These are phyloP conservation scores for Saccostrea echinata DNA, from an alignment of 1,140 invertebrate species.

Conservation along the genomic window DNA sequence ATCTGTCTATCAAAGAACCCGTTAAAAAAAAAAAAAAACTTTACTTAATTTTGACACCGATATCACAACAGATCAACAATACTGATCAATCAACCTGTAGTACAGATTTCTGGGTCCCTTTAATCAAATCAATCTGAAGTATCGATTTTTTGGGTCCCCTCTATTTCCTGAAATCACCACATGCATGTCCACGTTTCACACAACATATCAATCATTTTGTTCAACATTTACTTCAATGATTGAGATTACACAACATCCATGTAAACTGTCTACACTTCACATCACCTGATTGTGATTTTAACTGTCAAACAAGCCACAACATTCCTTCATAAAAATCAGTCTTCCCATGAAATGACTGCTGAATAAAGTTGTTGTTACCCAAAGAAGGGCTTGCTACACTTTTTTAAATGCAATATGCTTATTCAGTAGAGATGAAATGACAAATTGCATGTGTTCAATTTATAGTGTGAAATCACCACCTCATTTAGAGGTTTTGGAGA, in stretches of 20 bases:
- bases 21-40: no score
- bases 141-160: not conserved
- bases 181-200: not conserved
- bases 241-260: no score
- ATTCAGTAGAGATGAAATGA: not conserved
- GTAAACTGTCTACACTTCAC: no score
- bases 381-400: no score
- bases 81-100: not conserved
- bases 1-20: not conserved
- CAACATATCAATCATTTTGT: not conserved
- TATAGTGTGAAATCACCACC: not conserved
- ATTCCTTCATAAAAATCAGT: no score
- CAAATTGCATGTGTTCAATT: not conserved
- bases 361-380: no score
- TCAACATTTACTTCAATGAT: no score
- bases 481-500: not conserved
- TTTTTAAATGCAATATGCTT: not conserved
- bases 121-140: not conserved
- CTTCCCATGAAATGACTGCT: no score
- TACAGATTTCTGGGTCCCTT: not conserved
- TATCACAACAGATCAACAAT: not conserved
- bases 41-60: not conserved
- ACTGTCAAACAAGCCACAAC: no score
- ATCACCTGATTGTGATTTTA: no score
- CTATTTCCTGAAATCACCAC: not conserved